Evolutionary conservation across 2,113 vertebrate genomes (phyloP), one percentile per base, ranked within the genome.

Genomic region (Zosterops hypoxanthus): DNA sequence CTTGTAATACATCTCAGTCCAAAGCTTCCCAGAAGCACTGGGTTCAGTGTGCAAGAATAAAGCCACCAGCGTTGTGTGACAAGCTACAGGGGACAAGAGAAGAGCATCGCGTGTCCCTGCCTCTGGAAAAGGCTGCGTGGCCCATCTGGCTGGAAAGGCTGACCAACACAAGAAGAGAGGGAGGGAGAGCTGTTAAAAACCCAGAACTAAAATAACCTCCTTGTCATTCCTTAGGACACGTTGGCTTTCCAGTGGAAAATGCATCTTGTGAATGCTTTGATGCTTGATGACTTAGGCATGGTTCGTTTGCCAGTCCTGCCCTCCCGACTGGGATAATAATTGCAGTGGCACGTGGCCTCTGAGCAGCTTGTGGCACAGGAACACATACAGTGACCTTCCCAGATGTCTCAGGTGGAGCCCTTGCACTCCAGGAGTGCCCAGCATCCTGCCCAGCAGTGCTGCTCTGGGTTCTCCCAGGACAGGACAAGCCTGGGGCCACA

Each of bases 391-490:
- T 6, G 57, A 82, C 84, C 39, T 92, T 57, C 47, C 68, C 71
- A 59, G 0, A 0, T 0, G 0, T 26, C 42, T 57, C 73, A 21
- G 2, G 0, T 3, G 34, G 11, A 82, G 53, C 36, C 41, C 44
- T 76, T 44, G 23, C 24, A 5, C 17, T 29, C 5, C 29, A 29
- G 33, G 12, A 59, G n/a, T 0, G 2, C 31, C 25, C 19, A 26
- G 2, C 0, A 11, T 20, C 52, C 57, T 42, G 44, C 3, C 29
- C 53, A 77, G 69, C 46, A 44, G 21, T 15, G 64, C 42, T 82
- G 64, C 33, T 52, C 22, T 0, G 0, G 6, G 14, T 28, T 20
- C 3, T 42, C 18, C 25, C 2, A 0, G 6, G 6, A 13, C 16
- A 60, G 20, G 29, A 41, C 71, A 59, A 59, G 44, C 28, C 34